Evolutionary conservation across 2,113 vertebrate species (phyloP), one percentile per base, ranked within the genome.

Genomic region (Phasianus colchicus): DNA sequence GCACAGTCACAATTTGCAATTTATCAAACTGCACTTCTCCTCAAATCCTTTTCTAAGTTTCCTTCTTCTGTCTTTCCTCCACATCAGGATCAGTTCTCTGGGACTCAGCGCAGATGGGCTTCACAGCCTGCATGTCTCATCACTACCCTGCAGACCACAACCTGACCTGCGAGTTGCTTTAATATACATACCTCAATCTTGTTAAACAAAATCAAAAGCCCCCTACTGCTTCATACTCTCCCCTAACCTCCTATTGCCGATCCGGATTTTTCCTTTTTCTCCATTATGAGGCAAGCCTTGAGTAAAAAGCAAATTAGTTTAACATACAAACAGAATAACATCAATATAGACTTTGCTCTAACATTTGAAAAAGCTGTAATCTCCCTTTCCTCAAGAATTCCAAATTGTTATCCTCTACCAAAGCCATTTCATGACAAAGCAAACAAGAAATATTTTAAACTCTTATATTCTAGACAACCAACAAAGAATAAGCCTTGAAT

Each of bases 401-500:
- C 58, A 82, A 76, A 89, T 70, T 45, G 58, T 69, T 61, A 32
- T 52, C 48, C 34, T 84, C 36, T 73, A 72, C 65, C 61, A 67
- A 24, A 25, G 48, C 57, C 66, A 36, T 32, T 92, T 69, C 86
- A 84, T 57, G 66, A 83, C 86, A 86, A 81, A 95, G 29, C 55
- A 45, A 57, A 57, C 54, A 57, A 88, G 0, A 45, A 48, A 13
- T 16, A 42, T 76, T 87, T 80, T 50, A 71, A 75, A 63, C 54
- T 47, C 42, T 73, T 38, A 9, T 0, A 55, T 58, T 79, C 50
- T 74, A 71, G 29, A 60, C 5, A 70, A 42, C 11, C 38, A 90
- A 38, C 20, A 63, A 27, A 76, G 45, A 85, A 77, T 11, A 94
- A 63, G 73, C 16, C 10, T 15, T 47, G 32, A 55, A 82, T 88